Conservation (phyloP, 2,888 invertebrate species). For the Habrosyne pyritoides region DNA sequence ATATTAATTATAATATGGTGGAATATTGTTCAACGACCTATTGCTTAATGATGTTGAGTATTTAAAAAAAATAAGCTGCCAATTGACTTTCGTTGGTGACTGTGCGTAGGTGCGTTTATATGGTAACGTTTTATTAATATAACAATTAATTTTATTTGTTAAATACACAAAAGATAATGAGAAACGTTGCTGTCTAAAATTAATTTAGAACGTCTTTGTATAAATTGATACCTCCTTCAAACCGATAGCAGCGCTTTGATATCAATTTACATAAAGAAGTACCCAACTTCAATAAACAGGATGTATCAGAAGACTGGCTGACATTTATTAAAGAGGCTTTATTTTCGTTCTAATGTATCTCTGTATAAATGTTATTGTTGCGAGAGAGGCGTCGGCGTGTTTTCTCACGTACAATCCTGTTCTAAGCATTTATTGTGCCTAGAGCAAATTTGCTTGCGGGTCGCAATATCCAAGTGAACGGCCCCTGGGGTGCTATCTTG, state of each 20-base stretch:
- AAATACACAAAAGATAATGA: neutral
- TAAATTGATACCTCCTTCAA: neutral
- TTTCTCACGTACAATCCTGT: slow-evolving; percentile 58
- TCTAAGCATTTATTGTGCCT: slow-evolving; percentile 77
- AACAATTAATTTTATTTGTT: neutral
- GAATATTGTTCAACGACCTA: too few species aligned
- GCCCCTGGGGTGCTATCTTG: slow-evolving; percentile 73
- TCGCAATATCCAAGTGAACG: slow-evolving; percentile 77
- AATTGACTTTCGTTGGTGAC: too few species aligned
- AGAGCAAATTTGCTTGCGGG: slow-evolving; percentile 80
- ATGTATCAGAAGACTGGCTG: slow-evolving; percentile 9
- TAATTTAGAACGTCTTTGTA: neutral
- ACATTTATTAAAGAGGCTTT: slow-evolving; percentile 28
- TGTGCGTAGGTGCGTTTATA: too few species aligned
- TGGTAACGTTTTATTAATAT: neutral
- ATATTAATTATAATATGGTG: too few species aligned
- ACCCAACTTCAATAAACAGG: neutral
- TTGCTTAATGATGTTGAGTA: too few species aligned
- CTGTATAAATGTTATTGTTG: slow-evolving; percentile 60
- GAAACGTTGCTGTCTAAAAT: neutral
- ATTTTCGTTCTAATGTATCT: slow-evolving; percentile 42
- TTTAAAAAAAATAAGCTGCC: too few species aligned
- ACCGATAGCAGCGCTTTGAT: neutral
- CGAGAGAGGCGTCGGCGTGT: slow-evolving; percentile 36
- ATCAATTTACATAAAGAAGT: neutral